These are phyloP conservation scores for Palythoa caribaeorum DNA, from an alignment of 92 coral and sea anemone species.

Conservation along the genomic window DNA sequence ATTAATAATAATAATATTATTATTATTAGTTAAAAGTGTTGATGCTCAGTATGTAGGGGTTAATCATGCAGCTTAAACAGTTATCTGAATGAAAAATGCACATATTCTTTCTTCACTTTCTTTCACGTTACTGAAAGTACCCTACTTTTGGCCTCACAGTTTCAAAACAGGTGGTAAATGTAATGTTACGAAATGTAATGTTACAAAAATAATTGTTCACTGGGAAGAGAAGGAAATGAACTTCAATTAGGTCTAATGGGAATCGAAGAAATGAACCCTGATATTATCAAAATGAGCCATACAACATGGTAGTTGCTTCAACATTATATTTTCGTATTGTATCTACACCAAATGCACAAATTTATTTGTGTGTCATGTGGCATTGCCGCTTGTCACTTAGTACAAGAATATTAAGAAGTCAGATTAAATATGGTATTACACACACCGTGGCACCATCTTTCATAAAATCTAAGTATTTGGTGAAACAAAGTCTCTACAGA, in stretches of 20 bases:
- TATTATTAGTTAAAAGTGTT: no score
- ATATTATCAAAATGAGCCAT: not conserved
- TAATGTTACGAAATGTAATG: no score
- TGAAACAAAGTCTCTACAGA: not conserved
- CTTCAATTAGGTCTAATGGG: not conserved
- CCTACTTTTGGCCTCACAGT: no score
- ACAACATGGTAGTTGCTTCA: not conserved
- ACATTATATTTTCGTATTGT: not conserved
- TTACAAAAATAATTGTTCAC: no score
- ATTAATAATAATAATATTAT: no score
- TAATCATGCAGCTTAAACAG: not conserved
- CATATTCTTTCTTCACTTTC: no score
- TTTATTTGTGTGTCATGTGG: not conserved
- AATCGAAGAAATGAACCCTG: not conserved
- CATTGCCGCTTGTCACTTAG: not conserved
- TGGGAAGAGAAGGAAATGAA: not conserved
- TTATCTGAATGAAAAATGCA: not conserved
- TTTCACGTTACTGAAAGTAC: no score
- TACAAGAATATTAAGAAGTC: not conserved
- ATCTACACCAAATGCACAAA: not conserved
- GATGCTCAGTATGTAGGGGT: no score
- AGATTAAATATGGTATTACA: not conserved
- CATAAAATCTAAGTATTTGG: not conserved
- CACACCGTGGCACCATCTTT: not conserved
- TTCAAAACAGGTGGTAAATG: no score